A percentile compares a stretch with the other conserved stretches of the same genome.
These are phyloP conservation scores for Mesocentrotus franciscanus DNA, from an alignment of 53 echinoderm and acorn worm species.

Conservation along the genomic window DNA sequence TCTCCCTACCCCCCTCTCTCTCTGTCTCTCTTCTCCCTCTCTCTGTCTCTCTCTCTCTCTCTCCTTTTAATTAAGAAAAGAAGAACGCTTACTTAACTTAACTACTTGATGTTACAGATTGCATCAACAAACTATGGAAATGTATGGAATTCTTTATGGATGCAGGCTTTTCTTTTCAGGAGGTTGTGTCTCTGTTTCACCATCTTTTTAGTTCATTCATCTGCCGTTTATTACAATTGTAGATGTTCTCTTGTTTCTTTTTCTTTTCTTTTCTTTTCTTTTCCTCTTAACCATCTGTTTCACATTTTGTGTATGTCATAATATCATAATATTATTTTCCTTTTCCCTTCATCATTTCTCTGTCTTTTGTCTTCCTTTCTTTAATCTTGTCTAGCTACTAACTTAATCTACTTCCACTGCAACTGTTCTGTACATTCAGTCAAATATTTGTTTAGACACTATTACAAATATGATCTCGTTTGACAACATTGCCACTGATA, in stretches of 20 bases:
- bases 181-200: not conserved
- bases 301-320: not conserved
- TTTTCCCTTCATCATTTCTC: not conserved
- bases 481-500: not conserved
- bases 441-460: not conserved
- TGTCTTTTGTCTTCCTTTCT: not conserved
- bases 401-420: not conserved
- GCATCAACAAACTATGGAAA: too few relatives aligned
- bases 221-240: not conserved
- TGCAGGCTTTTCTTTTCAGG: too few relatives aligned
- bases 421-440: not conserved
- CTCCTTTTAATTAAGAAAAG: too few relatives aligned
- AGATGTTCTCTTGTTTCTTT: not conserved
- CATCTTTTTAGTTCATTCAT: not conserved
- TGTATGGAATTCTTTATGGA: too few relatives aligned
- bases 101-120: not conserved
- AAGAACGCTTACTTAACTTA: too few relatives aligned
- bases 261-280: not conserved
- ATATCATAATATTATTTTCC: not conserved
- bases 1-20: too few relatives aligned
- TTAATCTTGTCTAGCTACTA: not conserved
- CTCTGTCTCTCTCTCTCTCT: too few relatives aligned
- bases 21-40: too few relatives aligned
- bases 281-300: not conserved
- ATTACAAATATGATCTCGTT: not conserved